Base-by-base conservation (phyloP, 2,113 vertebrate species). In the Odontesthes bonariensis region DNA sequence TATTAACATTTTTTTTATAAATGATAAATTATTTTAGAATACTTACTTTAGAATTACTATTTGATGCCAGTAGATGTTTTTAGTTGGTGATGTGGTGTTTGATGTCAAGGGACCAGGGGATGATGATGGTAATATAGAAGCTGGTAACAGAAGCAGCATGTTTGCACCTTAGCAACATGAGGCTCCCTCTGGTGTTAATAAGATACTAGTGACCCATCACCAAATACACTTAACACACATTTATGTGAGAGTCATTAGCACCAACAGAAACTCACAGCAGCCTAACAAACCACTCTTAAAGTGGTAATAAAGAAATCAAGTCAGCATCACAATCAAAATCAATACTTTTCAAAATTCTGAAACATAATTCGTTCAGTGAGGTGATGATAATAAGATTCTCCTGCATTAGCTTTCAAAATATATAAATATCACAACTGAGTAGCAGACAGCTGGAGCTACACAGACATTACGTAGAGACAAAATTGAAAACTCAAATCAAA, bases 181-280 rank as follows among this genome's bases (percentile, higher is more conserved):
- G 80, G 70, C 81, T 84, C 84, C 81, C 79, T 79, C 69, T 70
- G 64, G 84, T 89, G 86, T 92, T 89, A 78, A 86, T 85, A 83
- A 60, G 79, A 82, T 68, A 69, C 23, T 55, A 73, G 12, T 78
- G 84, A 88, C 76, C 49, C 38, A 35, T 17, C n/a, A 44, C 31
- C 53, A 62, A 72, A 32, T 42, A 35, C 8, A 42, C 27, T 35
- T 44, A 33, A 54, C 23, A 57, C 44, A 52, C 17, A 62, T 33
- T 6, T 33, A 20, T 58, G 27, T 44, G 33, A 23, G 17, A 35
- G 51, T 63, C n/a, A 72, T 73, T 70, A 73, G 55, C 70, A 71
- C 55, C 19, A 14, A n/a, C 27, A 67, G 12, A 47, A 75, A 54
- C 47, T 51, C 32, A 66, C 27, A 64, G 42, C 44, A 59, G 10